Conservation (phyloP, 1,140 invertebrate species). For the Sipha flava region DNA sequence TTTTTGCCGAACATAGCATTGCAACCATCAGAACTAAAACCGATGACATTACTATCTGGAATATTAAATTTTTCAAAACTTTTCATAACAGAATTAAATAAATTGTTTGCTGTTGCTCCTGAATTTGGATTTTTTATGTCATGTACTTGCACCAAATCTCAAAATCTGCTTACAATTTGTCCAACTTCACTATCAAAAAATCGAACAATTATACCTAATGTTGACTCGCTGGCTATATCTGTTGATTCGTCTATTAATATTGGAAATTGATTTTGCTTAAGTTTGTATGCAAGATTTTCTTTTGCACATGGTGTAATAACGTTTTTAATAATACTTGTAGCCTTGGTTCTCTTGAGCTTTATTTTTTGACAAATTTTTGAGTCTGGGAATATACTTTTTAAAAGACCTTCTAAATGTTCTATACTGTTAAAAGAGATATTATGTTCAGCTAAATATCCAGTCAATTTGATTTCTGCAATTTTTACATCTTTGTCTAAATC, state of each 20-base stretch:
- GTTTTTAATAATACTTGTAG: not conserved
- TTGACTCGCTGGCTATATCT: slow-evolving; percentile 35
- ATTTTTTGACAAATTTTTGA: slow-evolving; percentile 10
- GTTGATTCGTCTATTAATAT: slow-evolving; percentile 40
- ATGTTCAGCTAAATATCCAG: slow-evolving; percentile 31
- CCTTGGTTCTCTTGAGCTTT: not conserved
- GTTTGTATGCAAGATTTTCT: not conserved
- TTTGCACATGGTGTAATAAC: not conserved
- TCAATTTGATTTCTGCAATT: slow-evolving; percentile 20
- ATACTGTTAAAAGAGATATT: slow-evolving; percentile 22
- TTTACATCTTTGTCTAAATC: no score
- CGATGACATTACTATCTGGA: slow-evolving; percentile 13
- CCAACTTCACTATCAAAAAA: slow-evolving; percentile 29
- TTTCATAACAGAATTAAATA: slow-evolving; percentile 38
- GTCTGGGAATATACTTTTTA: slow-evolving; percentile 25
- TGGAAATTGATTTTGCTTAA: no score
- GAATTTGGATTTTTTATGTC: slow-evolving; percentile 37
- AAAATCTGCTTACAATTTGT: slow-evolving; percentile 37
- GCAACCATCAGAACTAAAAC: slow-evolving; percentile 43
- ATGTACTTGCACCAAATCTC: slow-evolving; percentile 38
- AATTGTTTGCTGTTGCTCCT: slow-evolving; percentile 38
- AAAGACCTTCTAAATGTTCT: slow-evolving; percentile 6
- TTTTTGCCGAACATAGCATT: slow-evolving; percentile 43
- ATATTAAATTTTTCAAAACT: not conserved
- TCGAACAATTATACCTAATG: slow-evolving; percentile 36